phyloP scores from a whole-genome alignment of 2,113 vertebrate species.

The Lampris incognitus region DNA sequence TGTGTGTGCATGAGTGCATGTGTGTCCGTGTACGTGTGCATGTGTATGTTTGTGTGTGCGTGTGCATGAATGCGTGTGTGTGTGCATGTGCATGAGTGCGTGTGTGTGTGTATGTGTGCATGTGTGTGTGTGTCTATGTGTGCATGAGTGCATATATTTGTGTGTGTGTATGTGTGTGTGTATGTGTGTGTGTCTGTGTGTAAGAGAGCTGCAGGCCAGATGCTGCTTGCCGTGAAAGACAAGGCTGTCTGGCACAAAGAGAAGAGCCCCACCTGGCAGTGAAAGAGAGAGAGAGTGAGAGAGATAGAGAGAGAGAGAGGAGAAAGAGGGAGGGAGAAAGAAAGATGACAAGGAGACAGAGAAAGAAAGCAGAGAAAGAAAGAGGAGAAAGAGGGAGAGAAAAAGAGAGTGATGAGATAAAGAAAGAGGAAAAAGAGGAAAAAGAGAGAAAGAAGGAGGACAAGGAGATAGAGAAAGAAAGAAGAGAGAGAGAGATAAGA shows the following conservation, averaged over 20 bases:
- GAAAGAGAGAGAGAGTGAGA: not conserved
- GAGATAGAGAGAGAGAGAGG: slow-evolving; percentile 6
- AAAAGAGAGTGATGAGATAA: not conserved
- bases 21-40: not conserved
- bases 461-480: not conserved
- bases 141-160: not conserved
- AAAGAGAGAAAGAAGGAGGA: not conserved
- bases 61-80: slow-evolving; percentile 2
- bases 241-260: slow-evolving; percentile 41
- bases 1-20: not conserved
- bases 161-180: slow-evolving; percentile 17
- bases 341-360: not conserved
- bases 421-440: too few relatives aligned
- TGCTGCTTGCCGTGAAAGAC: slow-evolving; percentile 49
- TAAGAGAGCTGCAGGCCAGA: slow-evolving; percentile 28
- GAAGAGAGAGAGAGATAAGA: slow-evolving; percentile 17
- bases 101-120: slow-evolving; percentile 1
- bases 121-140: not conserved
- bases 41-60: slow-evolving; percentile 2
- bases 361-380: not conserved
- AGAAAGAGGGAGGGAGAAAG: too few relatives aligned
- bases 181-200: slow-evolving; percentile 15
- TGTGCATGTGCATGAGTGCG: slow-evolving; percentile 10
- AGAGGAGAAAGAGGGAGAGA: slow-evolving; percentile 35
- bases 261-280: slow-evolving; percentile 43